Evolutionary conservation across 2,113 vertebrate species (phyloP), one percentile per base, ranked within the genome.

Genomic region (Damaliscus lunatus): DNA sequence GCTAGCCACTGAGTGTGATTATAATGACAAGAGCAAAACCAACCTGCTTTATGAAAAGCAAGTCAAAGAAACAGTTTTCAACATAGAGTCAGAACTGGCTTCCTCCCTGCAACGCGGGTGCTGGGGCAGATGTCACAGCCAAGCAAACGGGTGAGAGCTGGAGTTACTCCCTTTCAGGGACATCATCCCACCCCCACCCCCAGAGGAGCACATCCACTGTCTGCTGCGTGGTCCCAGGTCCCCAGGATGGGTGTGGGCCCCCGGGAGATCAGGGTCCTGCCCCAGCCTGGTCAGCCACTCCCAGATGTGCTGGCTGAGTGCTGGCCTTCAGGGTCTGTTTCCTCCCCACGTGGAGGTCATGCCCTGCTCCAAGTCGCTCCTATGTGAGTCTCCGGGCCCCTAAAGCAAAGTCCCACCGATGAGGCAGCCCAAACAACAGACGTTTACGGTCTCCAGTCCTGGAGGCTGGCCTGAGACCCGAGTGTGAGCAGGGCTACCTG

Each of bases 401-500:
- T 1, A 1, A 7, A 48, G 3, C 43, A 2, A 4, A 59, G 50
- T 25, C 53, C n/a, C 46, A 13, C 5, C 7, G 7, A 7, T 4
- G 10, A 8, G 23, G 53, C 0, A 36, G 16, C 85, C 87, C 7
- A 25, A 7, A 59, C n/a, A 2, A 2, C 36, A 48, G 71, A 57
- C 43, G 1, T 1, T 15, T 1, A 13, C 14, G 0, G 6, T 5
- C 67, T 82, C n/a, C 15, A 1, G 43, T 36, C 83, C 85, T n/a
- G 52, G 52, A 29, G 96, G 53, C 48, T 29, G 40, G 33, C 9
- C 77, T 1, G 25, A 21, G 10, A 0, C 1, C 33, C 3, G 2
- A 16, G 82, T 1, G 55, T n/a, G 1, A 1, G 33, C 53, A 6
- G 50, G 25, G 23, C 1, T 10, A 0, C 13, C 82, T 0, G 8